Evolutionary conservation across 2,797 vertebrate species (phyloP).

Genomic region (Acanthis flammea): DNA sequence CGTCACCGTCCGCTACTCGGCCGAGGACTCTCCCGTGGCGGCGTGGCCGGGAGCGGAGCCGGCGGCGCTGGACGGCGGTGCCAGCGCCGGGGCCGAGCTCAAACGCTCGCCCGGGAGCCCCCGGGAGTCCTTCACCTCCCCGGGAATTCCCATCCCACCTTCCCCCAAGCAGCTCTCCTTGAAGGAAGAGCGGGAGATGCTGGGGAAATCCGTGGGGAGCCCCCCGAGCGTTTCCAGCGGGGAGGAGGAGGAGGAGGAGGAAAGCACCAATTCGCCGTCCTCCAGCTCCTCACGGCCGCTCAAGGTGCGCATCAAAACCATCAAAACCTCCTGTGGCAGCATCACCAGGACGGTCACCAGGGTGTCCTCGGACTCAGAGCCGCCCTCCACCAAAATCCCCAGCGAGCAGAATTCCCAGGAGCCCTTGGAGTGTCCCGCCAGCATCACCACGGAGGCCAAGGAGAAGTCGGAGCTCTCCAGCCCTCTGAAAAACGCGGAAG

Average conservation of each 20-base stretch:
- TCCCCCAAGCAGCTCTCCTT: conserved; percentile 36
- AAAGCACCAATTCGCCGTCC: conserved; percentile 81
- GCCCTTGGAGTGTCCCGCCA: background rate
- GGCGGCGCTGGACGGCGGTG: conserved; percentile 63
- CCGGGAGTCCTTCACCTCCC: background rate
- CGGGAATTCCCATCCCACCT: background rate
- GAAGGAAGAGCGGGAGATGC: conserved; percentile 45
- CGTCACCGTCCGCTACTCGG: background rate
- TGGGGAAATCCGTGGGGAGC: conserved; percentile 38
- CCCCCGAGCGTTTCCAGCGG: conserved; percentile 56
- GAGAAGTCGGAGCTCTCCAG: background rate
- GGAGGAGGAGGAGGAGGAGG: conserved; percentile 80
- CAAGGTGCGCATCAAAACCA: conserved; percentile 94
- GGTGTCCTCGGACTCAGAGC: conserved; percentile 73
- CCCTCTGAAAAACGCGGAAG: background rate
- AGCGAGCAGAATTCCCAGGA: background rate
- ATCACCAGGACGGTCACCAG: conserved; percentile 85
- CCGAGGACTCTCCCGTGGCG: background rate
- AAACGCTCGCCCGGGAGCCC: conserved; percentile 77
- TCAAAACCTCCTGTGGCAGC: conserved; percentile 86
- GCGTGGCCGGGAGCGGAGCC: background rate
- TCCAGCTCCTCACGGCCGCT: conserved; percentile 86
- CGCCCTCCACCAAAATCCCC: background rate
- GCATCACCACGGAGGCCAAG: background rate
- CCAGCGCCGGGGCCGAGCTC: conserved; percentile 71